A percentile compares a stretch with the other conserved stretches of the same genome.
Conservation (phyloP, 2,113 vertebrate species). For the Alethe diademata region DNA sequence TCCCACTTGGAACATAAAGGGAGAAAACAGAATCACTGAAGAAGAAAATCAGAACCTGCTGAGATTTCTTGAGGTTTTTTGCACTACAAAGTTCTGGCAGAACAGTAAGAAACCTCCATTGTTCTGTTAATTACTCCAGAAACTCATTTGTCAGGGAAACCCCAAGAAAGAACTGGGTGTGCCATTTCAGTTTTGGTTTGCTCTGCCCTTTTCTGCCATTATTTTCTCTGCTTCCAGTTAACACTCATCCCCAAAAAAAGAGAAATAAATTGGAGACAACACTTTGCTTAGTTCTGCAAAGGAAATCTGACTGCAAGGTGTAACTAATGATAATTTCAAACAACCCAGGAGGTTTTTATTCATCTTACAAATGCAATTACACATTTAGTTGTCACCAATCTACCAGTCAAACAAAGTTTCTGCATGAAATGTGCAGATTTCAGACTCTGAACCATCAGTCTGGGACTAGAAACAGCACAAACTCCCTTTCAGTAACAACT, state of each 20-base stretch:
- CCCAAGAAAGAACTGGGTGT: neutral
- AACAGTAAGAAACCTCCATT: neutral
- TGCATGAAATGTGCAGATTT: neutral
- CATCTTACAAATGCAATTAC: neutral
- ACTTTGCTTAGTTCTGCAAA: constrained; percentile 3
- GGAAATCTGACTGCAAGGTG: neutral
- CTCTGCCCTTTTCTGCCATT: constrained; percentile 20
- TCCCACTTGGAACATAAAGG: neutral
- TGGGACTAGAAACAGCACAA: neutral
- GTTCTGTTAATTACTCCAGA: neutral
- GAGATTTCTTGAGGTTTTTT: constrained; percentile 6
- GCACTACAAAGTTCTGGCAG: neutral
- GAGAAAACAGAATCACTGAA: neutral
- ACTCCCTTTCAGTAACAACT: neutral
- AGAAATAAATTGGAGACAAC: neutral
- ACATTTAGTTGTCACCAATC: neutral
- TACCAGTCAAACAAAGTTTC: neutral
- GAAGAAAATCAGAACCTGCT: neutral
- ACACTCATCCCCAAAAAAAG: neutral
- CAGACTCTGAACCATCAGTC: constrained; percentile 13
- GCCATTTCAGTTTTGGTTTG: neutral
- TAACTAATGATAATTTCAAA: neutral
- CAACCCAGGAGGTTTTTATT: constrained; percentile 4
- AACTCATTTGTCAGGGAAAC: neutral
- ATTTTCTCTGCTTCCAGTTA: constrained; percentile 28